Evolutionary conservation across 2,797 vertebrate species (phyloP), one percentile per base, ranked within the genome.

Genomic region (Poeciliopsis gracilis): DNA sequence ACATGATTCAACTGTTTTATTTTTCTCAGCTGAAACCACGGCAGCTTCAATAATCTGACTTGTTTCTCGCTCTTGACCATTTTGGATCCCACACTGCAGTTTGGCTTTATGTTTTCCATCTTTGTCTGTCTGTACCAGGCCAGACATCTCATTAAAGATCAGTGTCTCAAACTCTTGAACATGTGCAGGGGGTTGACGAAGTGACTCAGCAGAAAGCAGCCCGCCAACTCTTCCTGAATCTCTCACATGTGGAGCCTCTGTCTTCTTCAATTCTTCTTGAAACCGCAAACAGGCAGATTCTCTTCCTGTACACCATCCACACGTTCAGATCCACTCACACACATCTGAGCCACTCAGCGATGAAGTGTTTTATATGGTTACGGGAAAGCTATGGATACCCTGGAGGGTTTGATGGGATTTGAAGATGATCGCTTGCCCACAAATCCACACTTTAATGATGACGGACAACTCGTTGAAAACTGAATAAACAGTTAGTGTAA

Each of bases 141-240:
- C 76, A 57, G 36, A 47, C 55, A 12, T 77, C 18, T 57, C 38
- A 41, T 79, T 80, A 47, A 70, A 53, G 30, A 77, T 76, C 38
- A 59, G n/a, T 25, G 12, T 84, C 57, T 33, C 55, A 36, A 69
- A 33, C 49, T 16, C 28, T 51, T 47, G 18, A 77, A 76, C 67
- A 66, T 72, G 72, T 86, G 82, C 25, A 57, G 76, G 72, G 57
- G 80, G 55, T 72, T 16, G 78, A 72, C 67, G 51, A 57, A 75
- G 78, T 89, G 89, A 91, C 77, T 90, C 88, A 89, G 79, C 82
- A 85, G 43, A 67, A 69, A 74, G 80, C 69, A 15, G 59, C 49
- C 71, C 0, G 4, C 73, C 33, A 36, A 53, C 75, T 71, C 69
- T 57, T 78, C 67, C 78, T 45, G 30, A 46, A 66, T 77, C 75